phyloP scores from a whole-genome alignment of 2,888 invertebrate species.

The Odontomyia ornata region DNA sequence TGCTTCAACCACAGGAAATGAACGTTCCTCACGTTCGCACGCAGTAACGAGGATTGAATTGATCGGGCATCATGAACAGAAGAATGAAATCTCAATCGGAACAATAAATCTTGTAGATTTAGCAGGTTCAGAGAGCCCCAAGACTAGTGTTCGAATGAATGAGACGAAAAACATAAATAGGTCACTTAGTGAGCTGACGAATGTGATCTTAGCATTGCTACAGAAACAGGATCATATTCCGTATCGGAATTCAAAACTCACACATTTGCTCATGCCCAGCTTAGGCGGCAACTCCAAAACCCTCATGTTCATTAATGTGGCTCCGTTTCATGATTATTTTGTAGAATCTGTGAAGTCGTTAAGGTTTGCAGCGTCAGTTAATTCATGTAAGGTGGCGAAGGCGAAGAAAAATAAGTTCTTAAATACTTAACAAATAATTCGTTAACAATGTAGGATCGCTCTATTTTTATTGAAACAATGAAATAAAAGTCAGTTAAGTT shows the following conservation, averaged over 20 bases:
- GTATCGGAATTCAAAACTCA: constrained; percentile 89
- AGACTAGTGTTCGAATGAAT: constrained; percentile 73
- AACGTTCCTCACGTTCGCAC: constrained; percentile 74
- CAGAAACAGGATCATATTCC: constrained; percentile 88
- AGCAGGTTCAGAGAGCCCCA: constrained; percentile 86
- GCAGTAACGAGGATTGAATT: constrained; percentile 77
- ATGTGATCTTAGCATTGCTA: constrained; percentile 82
- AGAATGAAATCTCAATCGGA: constrained; percentile 72
- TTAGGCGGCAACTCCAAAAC: constrained; percentile 93
- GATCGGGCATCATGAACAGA: constrained; percentile 71
- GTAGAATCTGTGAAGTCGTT: constrained; percentile 88
- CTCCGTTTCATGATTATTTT: constrained; percentile 84
- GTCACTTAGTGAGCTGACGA: constrained; percentile 81
- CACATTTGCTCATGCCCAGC: constrained; percentile 86
- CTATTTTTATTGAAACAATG: neutral
- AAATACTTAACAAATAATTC: constrained; percentile 53
- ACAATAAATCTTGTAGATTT: constrained; percentile 85
- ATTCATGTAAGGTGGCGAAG: constrained; percentile 79
- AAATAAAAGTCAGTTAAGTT: too few relatives aligned
- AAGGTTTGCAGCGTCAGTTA: constrained; percentile 87
- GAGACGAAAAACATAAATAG: constrained; percentile 89
- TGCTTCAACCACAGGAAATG: constrained; percentile 79
- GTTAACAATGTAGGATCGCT: constrained; percentile 18
- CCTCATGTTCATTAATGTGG: constrained; percentile 90
- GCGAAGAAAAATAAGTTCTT: constrained; percentile 70